Percentiles rank a stretch among this genome's conserved stretches.
Conservation (phyloP, 2,113 vertebrate genomes). For the Boleophthalmus pectinirostris region DNA sequence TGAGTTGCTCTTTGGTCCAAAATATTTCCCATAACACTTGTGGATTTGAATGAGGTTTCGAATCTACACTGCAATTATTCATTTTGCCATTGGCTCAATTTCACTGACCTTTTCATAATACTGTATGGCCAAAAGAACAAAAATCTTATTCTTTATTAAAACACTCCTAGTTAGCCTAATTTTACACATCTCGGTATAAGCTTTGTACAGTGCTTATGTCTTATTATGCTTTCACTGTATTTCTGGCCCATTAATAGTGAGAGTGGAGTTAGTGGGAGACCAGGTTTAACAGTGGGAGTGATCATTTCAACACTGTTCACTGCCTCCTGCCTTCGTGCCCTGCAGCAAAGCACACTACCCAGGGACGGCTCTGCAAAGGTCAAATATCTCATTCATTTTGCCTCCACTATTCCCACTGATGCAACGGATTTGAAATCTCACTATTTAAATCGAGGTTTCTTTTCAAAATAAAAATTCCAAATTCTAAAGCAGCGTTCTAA, state of each 20-base stretch:
- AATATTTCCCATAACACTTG: background rate
- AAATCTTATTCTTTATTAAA: background rate
- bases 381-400: slow-evolving; percentile 72
- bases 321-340: slow-evolving; percentile 61
- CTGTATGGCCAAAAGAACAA: background rate
- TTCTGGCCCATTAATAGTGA: slow-evolving; percentile 63
- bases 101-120: background rate
- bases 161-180: background rate
- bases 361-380: slow-evolving; percentile 74
- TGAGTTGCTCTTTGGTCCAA: too few species aligned
- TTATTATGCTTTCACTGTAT: slow-evolving; percentile 25
- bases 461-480: slow-evolving; percentile 52
- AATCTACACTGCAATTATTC: background rate
- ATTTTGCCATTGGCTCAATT: background rate
- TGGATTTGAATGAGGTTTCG: background rate
- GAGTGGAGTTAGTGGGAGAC: slow-evolving; percentile 62
- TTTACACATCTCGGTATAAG: background rate
- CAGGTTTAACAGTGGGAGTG: slow-evolving; percentile 64
- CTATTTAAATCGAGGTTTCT: slow-evolving; percentile 62
- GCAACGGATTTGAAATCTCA: slow-evolving; percentile 63
- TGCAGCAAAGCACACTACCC: slow-evolving; percentile 71
- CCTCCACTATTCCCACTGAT: slow-evolving; percentile 61
- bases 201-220: background rate
- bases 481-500: slow-evolving; percentile 17
- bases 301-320: slow-evolving; percentile 69